Evolutionary conservation across 1,140 invertebrate species (phyloP).

Genomic region (Cataglyphis hispanica): DNA sequence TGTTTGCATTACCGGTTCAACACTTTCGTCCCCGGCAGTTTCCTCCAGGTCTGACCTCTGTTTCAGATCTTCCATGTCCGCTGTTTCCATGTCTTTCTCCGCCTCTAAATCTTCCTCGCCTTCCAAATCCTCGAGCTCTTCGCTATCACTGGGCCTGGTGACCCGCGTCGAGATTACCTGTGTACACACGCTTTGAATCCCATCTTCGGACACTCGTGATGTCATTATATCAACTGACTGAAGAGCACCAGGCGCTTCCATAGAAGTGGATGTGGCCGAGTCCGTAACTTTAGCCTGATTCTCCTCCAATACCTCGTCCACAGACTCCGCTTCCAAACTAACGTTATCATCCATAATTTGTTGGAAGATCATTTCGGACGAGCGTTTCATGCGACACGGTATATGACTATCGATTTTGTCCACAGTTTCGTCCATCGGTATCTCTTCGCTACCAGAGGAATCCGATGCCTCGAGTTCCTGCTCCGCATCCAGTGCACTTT

Average conservation of each 20-base stretch:
- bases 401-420: slow-evolving; percentile 82
- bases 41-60: slow-evolving; percentile 5
- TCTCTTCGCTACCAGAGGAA: slow-evolving; percentile 75
- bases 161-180: slow-evolving; percentile 86
- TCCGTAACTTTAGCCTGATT: slow-evolving; percentile 62
- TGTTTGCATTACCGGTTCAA: slow-evolving; percentile 40
- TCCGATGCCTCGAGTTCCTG: slow-evolving; percentile 78
- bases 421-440: slow-evolving; percentile 75
- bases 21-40: neutral
- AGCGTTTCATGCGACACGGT: slow-evolving; percentile 93
- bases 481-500: slow-evolving; percentile 71
- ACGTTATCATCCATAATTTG: slow-evolving; percentile 86
- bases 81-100: slow-evolving; percentile 63
- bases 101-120: neutral
- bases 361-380: slow-evolving; percentile 96
- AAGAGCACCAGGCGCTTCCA: slow-evolving; percentile 63
- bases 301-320: slow-evolving; percentile 37
- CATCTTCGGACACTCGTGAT: slow-evolving; percentile 85
- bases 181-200: slow-evolving; percentile 86
- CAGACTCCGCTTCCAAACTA: slow-evolving; percentile 61
- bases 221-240: slow-evolving; percentile 88
- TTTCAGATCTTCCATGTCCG: slow-evolving; percentile 67
- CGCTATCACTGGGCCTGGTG: neutral
- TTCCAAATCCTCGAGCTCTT: neutral
- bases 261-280: slow-evolving; percentile 78